Evolutionary conservation across 2,113 vertebrate species (phyloP).

Genomic region (Raphicerus campestris): DNA sequence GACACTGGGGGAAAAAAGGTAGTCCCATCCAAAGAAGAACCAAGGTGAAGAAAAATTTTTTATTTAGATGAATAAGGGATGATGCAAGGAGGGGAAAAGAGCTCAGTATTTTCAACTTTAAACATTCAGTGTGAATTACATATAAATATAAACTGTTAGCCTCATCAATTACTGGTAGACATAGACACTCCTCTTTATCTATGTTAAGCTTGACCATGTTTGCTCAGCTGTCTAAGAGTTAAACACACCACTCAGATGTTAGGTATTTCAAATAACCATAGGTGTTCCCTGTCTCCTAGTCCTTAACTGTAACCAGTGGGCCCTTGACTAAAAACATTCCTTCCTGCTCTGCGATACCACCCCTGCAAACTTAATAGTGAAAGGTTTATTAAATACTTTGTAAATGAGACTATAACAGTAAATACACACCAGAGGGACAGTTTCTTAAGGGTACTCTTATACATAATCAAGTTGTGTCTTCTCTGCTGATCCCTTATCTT

Average conservation of each 20-base stretch:
- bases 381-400: background rate
- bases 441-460: background rate
- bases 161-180: background rate
- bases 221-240: background rate
- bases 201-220: background rate
- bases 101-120: background rate
- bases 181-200: background rate
- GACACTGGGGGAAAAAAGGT: rapidly evolving
- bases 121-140: background rate
- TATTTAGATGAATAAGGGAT: background rate
- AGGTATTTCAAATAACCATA: background rate
- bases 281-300: background rate
- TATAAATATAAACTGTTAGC: background rate
- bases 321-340: background rate
- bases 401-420: background rate
- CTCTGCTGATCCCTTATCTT: background rate
- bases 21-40: background rate
- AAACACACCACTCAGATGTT: background rate
- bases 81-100: background rate
- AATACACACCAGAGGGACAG: background rate
- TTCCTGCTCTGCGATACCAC: background rate
- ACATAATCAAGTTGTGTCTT: background rate
- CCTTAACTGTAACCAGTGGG: background rate
- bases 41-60: background rate
- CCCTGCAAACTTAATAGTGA: background rate